Evolutionary conservation across 2,797 vertebrate species (phyloP).

Genomic region (Clarias pachynema): DNA sequence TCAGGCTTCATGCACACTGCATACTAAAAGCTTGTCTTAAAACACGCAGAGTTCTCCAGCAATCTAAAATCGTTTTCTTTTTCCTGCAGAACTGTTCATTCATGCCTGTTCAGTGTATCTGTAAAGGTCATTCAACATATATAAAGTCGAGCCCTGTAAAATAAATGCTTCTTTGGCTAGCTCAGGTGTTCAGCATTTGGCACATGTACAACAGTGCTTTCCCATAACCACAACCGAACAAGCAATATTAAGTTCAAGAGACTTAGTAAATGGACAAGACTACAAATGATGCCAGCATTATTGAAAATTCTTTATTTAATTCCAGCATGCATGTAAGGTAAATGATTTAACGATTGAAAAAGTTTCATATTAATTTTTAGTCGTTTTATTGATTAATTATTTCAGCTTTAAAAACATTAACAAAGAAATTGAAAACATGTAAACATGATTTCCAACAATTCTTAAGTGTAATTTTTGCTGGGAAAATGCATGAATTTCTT

Average conservation of each 20-base stretch:
- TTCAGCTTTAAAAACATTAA: background rate
- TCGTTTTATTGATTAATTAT: background rate
- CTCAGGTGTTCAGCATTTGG: slow-evolving; percentile 21
- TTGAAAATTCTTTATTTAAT: background rate
- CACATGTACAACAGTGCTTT: background rate
- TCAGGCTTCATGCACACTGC: background rate
- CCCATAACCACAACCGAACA: slow-evolving; percentile 14
- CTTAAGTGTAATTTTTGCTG: slow-evolving; percentile 1
- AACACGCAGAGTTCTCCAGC: background rate
- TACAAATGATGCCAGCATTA: slow-evolving; percentile 29
- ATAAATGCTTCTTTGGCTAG: slow-evolving; percentile 24
- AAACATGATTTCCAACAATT: background rate
- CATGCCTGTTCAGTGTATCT: background rate
- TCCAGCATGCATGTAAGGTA: background rate
- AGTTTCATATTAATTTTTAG: background rate
- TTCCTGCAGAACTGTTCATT: background rate
- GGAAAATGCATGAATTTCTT: background rate
- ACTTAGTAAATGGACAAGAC: background rate
- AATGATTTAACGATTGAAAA: slow-evolving; percentile 20
- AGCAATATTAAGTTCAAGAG: slow-evolving; percentile 11
- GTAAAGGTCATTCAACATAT: background rate
- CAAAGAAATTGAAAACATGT: too few species aligned
- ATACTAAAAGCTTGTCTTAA: background rate
- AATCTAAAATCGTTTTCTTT: background rate
- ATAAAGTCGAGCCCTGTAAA: background rate